phyloP scores from a whole-genome alignment of 2,113 vertebrate genomes.

The Phycodurus eques region DNA sequence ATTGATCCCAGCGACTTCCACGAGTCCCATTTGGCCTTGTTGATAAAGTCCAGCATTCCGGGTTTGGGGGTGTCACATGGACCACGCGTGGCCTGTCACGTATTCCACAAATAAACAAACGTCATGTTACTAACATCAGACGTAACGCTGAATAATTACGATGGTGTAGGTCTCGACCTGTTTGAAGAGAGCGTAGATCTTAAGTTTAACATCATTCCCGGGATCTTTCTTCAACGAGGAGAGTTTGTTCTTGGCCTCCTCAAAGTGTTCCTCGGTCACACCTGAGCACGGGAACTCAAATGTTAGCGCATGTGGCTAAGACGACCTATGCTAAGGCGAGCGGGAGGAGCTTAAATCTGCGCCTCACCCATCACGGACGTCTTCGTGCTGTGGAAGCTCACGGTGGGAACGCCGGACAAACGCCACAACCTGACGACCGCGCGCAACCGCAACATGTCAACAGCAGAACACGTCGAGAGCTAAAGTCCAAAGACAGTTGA shows the following conservation, averaged over 20 bases:
- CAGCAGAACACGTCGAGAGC: background rate
- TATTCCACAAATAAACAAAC: background rate
- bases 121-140: background rate
- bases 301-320: background rate
- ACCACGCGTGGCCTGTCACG: conserved; percentile 82
- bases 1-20: conserved; percentile 84
- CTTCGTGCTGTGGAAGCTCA: background rate
- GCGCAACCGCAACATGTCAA: background rate
- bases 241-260: conserved; percentile 77
- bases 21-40: conserved; percentile 90
- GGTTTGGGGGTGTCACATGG: conserved; percentile 85
- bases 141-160: background rate
- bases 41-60: conserved; percentile 85
- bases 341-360: background rate
- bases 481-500: background rate
- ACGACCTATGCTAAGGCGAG: background rate
- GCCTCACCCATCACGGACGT: background rate
- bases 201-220: conserved; percentile 85
- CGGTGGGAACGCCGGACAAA: background rate
- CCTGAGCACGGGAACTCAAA: conserved; percentile 18
- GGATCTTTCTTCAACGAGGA: conserved; percentile 84
- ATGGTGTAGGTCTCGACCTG: conserved; percentile 74
- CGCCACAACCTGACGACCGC: background rate
- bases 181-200: conserved; percentile 91
- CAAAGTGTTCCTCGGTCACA: conserved; percentile 80